phyloP scores from a whole-genome alignment of 2,113 vertebrate genomes.

The Varanus komodoensis region DNA sequence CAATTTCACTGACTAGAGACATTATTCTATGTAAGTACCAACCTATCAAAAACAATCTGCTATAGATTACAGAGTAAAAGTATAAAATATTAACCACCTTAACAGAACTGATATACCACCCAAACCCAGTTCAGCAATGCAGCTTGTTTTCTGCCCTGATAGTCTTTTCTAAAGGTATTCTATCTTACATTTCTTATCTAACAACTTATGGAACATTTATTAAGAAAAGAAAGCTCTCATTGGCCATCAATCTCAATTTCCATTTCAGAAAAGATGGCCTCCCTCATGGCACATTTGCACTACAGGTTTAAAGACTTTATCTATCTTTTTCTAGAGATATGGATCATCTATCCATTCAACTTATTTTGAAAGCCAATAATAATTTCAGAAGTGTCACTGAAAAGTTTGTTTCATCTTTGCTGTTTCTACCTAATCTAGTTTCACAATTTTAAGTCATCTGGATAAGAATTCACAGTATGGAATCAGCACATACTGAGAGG shows the following conservation, averaged over 20 bases:
- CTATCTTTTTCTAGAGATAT: not conserved
- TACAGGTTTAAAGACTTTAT: not conserved
- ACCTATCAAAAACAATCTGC: not conserved
- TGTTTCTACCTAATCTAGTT: slow-evolving; percentile 47
- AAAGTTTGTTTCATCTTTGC: slow-evolving; percentile 31
- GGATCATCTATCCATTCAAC: not conserved
- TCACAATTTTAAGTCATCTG: slow-evolving; percentile 28
- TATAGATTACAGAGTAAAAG: not conserved
- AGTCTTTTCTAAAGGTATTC: not conserved
- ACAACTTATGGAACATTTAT: slow-evolving; percentile 27
- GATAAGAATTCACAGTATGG: slow-evolving; percentile 51
- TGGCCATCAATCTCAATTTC: not conserved
- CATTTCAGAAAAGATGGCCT: slow-evolving; percentile 44
- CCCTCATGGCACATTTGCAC: not conserved
- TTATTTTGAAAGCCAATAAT: slow-evolving; percentile 26
- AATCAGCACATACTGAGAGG: not conserved
- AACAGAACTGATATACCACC: not conserved
- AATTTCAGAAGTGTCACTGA: slow-evolving; percentile 28
- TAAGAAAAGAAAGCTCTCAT: slow-evolving; percentile 41
- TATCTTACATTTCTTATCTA: slow-evolving; percentile 47
- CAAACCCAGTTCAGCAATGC: not conserved
- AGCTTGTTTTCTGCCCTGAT: not conserved
- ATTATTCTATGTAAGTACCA: too few relatives aligned
- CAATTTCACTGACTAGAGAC: not conserved
- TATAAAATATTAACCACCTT: not conserved